These are phyloP conservation scores for Bellardia bayeri DNA, from an alignment of 2,888 invertebrate species.

Conservation along the genomic window DNA sequence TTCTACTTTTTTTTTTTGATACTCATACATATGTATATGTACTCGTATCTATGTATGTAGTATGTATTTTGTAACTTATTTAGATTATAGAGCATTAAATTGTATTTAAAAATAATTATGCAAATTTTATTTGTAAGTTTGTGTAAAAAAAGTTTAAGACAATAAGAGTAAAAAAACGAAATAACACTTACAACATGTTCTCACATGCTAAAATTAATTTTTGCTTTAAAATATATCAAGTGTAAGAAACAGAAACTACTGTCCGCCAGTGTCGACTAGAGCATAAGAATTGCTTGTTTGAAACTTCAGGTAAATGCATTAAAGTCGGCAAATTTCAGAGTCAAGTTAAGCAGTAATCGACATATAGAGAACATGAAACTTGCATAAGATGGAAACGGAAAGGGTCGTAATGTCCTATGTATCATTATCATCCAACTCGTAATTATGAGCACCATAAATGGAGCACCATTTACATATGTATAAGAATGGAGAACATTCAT, in stretches of 20 bases:
- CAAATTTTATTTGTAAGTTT: conserved; percentile 56
- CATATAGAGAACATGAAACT: too few relatives aligned
- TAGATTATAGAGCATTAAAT: conserved; percentile 60
- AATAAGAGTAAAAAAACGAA: conserved; percentile 15
- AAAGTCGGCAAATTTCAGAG: too few relatives aligned
- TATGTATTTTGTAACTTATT: conserved; percentile 31
- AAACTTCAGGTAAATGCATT: too few relatives aligned
- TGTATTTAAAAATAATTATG: conserved; percentile 68
- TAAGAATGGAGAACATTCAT: too few relatives aligned
- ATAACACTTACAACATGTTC: conserved; percentile 58
- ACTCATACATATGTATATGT: conserved; percentile 20
- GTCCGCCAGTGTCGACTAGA: neutral
- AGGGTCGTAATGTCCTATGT: too few relatives aligned
- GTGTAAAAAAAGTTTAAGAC: conserved; percentile 9
- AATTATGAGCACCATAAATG: too few relatives aligned
- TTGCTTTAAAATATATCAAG: neutral
- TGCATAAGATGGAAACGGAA: too few relatives aligned
- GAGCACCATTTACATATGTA: too few relatives aligned
- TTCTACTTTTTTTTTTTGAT: conserved; percentile 14
- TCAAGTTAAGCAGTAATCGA: too few relatives aligned
- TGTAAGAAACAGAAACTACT: neutral
- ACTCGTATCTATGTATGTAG: too few relatives aligned
- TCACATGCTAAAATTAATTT: conserved; percentile 58
- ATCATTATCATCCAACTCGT: too few relatives aligned
- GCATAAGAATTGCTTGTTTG: neutral